Percentiles rank a stretch among this genome's conserved stretches.
Conservation (phyloP, 2,888 invertebrate species). For the Pinctada fucata region DNA sequence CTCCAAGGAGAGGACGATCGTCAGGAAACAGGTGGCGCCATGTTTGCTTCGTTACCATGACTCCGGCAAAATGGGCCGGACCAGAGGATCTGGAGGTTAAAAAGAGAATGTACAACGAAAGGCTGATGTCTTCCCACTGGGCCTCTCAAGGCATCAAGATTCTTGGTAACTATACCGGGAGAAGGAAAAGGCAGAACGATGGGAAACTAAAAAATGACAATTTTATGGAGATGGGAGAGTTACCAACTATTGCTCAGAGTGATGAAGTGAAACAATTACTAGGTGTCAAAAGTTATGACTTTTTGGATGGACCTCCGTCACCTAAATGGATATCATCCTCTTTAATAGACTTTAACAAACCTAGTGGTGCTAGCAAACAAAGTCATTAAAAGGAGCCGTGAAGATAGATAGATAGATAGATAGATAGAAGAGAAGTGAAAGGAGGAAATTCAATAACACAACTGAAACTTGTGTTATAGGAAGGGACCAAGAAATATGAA, state of each 20-base stretch:
- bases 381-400: too few relatives aligned
- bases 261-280: conserved; percentile 43
- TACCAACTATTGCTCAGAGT: conserved; percentile 50
- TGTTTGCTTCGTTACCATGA: conserved; percentile 64
- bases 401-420: too few relatives aligned
- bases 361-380: too few relatives aligned
- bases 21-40: conserved; percentile 59
- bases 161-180: conserved; percentile 33
- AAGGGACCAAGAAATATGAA: too few relatives aligned
- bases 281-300: conserved; percentile 48
- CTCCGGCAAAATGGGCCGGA: conserved; percentile 64
- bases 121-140: conserved; percentile 60
- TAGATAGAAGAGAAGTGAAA: too few relatives aligned
- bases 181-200: background rate
- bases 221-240: conserved; percentile 18
- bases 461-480: too few relatives aligned
- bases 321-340: too few relatives aligned
- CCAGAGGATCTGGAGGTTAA: conserved; percentile 49
- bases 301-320: conserved; percentile 45
- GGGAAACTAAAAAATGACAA: conserved; percentile 1
- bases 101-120: conserved; percentile 48
- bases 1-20: conserved; percentile 49
- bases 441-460: too few relatives aligned
- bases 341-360: too few relatives aligned
- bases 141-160: conserved; percentile 45